Evolutionary conservation across 2,797 vertebrate species (phyloP).

Genomic region (Ctenosaura bakeri): DNA sequence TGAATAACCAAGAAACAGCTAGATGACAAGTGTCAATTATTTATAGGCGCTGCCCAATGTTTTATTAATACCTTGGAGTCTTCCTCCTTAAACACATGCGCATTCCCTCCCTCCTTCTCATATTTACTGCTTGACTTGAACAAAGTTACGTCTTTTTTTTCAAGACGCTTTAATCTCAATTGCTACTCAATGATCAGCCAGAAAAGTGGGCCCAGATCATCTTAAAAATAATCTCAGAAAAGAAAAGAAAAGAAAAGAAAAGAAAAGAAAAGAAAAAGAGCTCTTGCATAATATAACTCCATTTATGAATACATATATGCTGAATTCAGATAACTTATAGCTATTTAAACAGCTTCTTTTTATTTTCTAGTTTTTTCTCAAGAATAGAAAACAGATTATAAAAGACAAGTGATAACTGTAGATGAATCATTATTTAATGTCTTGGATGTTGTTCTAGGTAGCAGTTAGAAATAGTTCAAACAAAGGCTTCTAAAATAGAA

Average conservation of each 20-base stretch:
- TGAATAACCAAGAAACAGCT: slow-evolving; percentile 73
- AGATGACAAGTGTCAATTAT: slow-evolving; percentile 78
- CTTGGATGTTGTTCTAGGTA: fast-evolving
- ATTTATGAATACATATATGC: slow-evolving; percentile 48
- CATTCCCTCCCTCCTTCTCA: slow-evolving; percentile 35
- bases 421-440: background rate
- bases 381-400: background rate
- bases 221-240: slow-evolving; percentile 27
- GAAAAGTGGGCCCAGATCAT: slow-evolving; percentile 41
- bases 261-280: background rate
- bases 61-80: slow-evolving; percentile 71
- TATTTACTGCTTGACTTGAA: slow-evolving; percentile 39
- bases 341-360: background rate
- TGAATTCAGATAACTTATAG: slow-evolving; percentile 37
- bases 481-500: background rate
- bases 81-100: slow-evolving; percentile 21
- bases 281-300: background rate
- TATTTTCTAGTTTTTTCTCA: slow-evolving; percentile 10
- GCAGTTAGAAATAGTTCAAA: slow-evolving; percentile 10
- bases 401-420: background rate
- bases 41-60: slow-evolving; percentile 70
- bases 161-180: slow-evolving; percentile 58
- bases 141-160: slow-evolving; percentile 54
- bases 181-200: slow-evolving; percentile 64
- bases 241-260: too few species aligned